Conservation (phyloP, 2,113 vertebrate genomes). For the Leucoraja erinaceus region DNA sequence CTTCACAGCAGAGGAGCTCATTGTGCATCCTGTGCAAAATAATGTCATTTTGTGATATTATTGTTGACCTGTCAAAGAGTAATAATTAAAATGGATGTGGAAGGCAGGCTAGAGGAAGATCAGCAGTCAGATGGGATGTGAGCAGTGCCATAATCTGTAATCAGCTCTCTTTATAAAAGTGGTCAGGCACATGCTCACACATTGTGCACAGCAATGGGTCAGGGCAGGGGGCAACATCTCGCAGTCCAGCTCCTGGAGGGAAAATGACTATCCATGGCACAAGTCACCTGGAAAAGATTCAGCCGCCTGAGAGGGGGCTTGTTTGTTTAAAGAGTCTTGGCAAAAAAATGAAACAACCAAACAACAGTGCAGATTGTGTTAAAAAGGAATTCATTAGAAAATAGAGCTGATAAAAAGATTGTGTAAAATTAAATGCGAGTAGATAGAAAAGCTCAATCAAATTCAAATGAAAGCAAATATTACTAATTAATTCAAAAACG, state of each 20-base stretch:
- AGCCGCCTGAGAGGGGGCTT: neutral
- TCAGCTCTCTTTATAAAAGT: neutral
- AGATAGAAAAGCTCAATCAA: neutral
- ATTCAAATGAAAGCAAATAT: neutral
- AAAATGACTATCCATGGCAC: constrained; percentile 26
- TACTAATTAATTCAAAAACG: neutral
- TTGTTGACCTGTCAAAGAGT: neutral
- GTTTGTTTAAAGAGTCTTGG: neutral
- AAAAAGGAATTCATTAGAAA: neutral
- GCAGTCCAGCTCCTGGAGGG: neutral
- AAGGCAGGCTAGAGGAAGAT: neutral
- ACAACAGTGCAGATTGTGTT: neutral
- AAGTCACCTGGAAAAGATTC: neutral
- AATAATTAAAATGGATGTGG: neutral
- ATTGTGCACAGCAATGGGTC: neutral
- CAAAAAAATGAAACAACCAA: neutral
- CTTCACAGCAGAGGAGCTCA: constrained; percentile 22
- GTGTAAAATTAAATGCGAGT: neutral
- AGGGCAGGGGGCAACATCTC: neutral
- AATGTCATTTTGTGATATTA: neutral
- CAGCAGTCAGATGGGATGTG: neutral
- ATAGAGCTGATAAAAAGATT: neutral
- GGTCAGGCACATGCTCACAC: neutral
- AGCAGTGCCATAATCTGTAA: neutral
- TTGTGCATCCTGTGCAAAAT: constrained; percentile 9